Evolutionary conservation across 2,113 vertebrate genomes (phyloP).

Genomic region (Nannobrachium achirus): DNA sequence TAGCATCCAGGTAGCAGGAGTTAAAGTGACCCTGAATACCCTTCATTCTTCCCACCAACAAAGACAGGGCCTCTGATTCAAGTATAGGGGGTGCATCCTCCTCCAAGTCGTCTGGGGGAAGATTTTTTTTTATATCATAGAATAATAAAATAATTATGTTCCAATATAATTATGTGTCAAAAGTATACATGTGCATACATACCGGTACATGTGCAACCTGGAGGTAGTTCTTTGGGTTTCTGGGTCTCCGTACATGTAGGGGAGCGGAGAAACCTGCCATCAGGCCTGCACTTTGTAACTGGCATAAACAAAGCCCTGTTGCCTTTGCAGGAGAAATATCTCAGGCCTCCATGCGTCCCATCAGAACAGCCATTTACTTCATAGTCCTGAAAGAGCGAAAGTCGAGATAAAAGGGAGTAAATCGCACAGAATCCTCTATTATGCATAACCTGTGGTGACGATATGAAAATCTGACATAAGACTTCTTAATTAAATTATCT

Average conservation of each 20-base stretch:
- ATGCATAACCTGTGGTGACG: neutral
- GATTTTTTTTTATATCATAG: too few relatives aligned
- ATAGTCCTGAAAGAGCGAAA: constrained; percentile 66
- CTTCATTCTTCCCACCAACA: constrained; percentile 80
- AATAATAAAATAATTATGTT: neutral
- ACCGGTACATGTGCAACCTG: constrained; percentile 60
- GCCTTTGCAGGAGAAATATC: constrained; percentile 74
- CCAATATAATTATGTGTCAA: neutral
- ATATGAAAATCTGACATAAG: too few relatives aligned
- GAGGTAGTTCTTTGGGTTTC: constrained; percentile 13
- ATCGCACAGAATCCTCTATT: neutral
- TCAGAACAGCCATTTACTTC: constrained; percentile 69
- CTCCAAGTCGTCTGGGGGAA: constrained; percentile 62
- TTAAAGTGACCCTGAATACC: constrained; percentile 86
- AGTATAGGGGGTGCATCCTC: constrained; percentile 70
- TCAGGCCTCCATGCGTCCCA: constrained; percentile 60
- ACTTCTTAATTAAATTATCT: too few relatives aligned
- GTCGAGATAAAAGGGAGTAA: neutral
- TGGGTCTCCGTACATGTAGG: constrained; percentile 12
- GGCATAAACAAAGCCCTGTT: constrained; percentile 76
- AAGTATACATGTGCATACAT: neutral
- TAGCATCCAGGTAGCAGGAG: constrained; percentile 84
- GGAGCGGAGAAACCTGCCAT: constrained; percentile 67
- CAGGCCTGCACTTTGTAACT: constrained; percentile 72
- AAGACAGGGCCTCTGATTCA: constrained; percentile 67